A percentile compares a stretch with the other conserved stretches of the same genome.
Conservation (phyloP, 2,888 invertebrate species). For the Conops quadrifasciatus region DNA sequence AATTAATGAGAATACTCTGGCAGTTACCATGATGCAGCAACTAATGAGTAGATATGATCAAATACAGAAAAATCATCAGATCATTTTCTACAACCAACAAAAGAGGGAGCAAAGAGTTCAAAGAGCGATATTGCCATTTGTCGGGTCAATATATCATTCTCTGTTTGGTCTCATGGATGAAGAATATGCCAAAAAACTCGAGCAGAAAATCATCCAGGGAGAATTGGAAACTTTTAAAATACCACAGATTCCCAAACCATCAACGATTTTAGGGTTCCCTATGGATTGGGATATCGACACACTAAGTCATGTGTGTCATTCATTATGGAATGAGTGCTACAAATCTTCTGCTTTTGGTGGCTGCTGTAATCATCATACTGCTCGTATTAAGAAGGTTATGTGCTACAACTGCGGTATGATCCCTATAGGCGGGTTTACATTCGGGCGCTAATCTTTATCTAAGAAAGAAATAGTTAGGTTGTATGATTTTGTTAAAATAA, state of each 20-base stretch:
- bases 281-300: neutral
- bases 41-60: neutral
- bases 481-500: neutral
- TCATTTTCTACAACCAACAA: neutral
- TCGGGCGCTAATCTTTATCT: conserved; percentile 9
- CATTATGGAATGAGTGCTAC: conserved; percentile 11
- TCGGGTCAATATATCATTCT: neutral
- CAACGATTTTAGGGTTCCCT: neutral
- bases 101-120: neutral
- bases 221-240: conserved; percentile 7
- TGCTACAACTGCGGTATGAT: neutral
- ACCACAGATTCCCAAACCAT: conserved; percentile 1
- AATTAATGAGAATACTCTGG: neutral
- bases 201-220: conserved; percentile 1
- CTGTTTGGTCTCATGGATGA: neutral
- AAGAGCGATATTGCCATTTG: neutral
- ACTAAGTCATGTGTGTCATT: neutral
- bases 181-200: neutral
- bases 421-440: conserved; percentile 6
- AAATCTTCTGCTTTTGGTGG: neutral
- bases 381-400: conserved; percentile 7
- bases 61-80: neutral
- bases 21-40: neutral
- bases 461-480: neutral
- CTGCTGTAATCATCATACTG: neutral